Evolutionary conservation across 2,888 invertebrate species (phyloP).

Genomic region (Bellardia pandia): DNA sequence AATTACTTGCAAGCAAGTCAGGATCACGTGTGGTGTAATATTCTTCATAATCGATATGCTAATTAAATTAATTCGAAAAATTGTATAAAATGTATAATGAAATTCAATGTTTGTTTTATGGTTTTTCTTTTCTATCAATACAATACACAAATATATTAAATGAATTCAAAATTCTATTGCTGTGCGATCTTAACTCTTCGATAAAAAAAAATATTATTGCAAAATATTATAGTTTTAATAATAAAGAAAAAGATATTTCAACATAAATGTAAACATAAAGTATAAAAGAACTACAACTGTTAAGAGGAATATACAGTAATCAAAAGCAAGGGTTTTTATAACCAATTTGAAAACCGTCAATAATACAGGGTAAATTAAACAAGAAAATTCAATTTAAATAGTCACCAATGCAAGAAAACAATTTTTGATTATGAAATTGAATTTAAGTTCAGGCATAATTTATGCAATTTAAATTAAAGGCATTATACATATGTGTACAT

Average conservation of each 20-base stretch:
- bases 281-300: constrained; percentile 49
- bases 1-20: constrained; percentile 96
- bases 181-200: constrained; percentile 20
- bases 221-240: constrained; percentile 1
- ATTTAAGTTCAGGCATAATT: too few relatives aligned
- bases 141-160: constrained; percentile 20
- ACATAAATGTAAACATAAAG: constrained; percentile 32
- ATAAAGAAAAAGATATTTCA: background rate
- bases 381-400: background rate
- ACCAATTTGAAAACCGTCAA: constrained; percentile 4
- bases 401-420: too few relatives aligned
- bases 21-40: constrained; percentile 99
- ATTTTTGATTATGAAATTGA: too few relatives aligned
- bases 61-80: constrained; percentile 70
- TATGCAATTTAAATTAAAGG: too few relatives aligned
- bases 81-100: constrained; percentile 64
- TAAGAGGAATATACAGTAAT: constrained; percentile 42
- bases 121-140: constrained; percentile 8
- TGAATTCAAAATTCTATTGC: constrained; percentile 17
- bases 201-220: constrained; percentile 13
- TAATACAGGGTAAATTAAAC: background rate
- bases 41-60: constrained; percentile 96
- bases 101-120: constrained; percentile 24
- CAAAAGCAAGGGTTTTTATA: constrained; percentile 68
- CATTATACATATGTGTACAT: too few relatives aligned